phyloP scores from a whole-genome alignment of 2,113 vertebrate genomes.

The Ceratotherium simum region DNA sequence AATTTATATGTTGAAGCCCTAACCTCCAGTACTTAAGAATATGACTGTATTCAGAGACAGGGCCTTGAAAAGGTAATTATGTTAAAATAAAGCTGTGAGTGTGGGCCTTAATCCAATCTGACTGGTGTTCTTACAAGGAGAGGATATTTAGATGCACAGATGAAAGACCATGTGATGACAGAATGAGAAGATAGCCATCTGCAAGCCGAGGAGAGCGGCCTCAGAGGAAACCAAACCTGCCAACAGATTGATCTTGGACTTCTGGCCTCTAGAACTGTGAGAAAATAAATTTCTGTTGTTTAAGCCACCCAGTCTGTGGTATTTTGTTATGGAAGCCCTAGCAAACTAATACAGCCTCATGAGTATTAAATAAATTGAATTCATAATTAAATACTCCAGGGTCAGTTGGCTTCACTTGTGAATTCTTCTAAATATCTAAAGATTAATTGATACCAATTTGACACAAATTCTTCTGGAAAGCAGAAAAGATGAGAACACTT shows the following conservation, averaged over 20 bases:
- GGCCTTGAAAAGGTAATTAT: not conserved
- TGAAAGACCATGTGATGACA: not conserved
- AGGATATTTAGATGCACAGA: not conserved
- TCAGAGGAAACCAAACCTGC: not conserved
- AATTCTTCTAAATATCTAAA: not conserved
- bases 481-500: not conserved
- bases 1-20: not conserved
- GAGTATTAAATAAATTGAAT: not conserved
- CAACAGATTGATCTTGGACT: not conserved
- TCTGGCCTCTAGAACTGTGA: not conserved
- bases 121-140: not conserved
- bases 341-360: not conserved
- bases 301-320: not conserved
- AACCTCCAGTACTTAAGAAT: not conserved
- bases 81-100: not conserved
- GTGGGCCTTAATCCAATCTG: not conserved
- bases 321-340: not conserved
- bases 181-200: not conserved
- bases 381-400: not conserved
- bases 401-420: not conserved
- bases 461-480: not conserved
- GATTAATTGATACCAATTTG: not conserved
- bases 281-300: not conserved
- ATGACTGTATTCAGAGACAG: not conserved
- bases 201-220: not conserved